A percentile compares a stretch with the other conserved stretches of the same genome.
Evolutionary conservation across 2,113 vertebrate species (phyloP).

Genomic region (Dicaeum eximium): DNA sequence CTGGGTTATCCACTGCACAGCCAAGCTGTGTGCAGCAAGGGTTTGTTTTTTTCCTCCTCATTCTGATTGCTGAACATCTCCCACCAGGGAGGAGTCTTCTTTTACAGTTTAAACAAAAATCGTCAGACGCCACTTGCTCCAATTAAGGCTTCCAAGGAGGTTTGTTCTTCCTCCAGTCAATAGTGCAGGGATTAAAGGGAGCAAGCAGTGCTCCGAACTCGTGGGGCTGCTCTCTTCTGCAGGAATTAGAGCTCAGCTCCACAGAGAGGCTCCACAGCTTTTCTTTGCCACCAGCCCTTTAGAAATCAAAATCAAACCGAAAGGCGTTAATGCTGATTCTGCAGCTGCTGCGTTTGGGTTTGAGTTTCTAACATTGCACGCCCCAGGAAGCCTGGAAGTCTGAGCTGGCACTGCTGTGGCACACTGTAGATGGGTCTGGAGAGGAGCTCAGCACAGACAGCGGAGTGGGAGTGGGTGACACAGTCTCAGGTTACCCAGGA

Average conservation of each 20-base stretch:
- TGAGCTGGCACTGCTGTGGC: neutral
- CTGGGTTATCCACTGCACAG: neutral
- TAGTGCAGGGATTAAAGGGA: conserved; percentile 3
- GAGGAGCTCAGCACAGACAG: neutral
- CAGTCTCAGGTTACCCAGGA: neutral
- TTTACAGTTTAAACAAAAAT: conserved; percentile 43
- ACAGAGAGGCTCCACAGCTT: conserved; percentile 1
- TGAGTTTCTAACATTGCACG: neutral
- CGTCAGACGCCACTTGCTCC: neutral
- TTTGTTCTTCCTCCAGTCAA: conserved; percentile 11
- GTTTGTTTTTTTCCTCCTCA: neutral
- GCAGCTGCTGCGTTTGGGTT: neutral
- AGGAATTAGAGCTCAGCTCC: neutral
- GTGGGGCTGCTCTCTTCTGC: neutral
- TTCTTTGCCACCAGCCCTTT: neutral
- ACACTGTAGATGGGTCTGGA: neutral
- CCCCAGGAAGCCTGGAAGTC: neutral
- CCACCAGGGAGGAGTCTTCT: conserved; percentile 1
- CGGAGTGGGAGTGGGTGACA: neutral
- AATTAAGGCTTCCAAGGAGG: conserved; percentile 39
- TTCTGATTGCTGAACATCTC: conserved; percentile 23
- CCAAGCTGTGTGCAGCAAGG: neutral
- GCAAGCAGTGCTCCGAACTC: neutral
- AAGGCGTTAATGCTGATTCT: neutral
- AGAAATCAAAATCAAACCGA: neutral